These are phyloP conservation scores for Otus sunia DNA, from an alignment of 2,113 vertebrate species.

Conservation along the genomic window DNA sequence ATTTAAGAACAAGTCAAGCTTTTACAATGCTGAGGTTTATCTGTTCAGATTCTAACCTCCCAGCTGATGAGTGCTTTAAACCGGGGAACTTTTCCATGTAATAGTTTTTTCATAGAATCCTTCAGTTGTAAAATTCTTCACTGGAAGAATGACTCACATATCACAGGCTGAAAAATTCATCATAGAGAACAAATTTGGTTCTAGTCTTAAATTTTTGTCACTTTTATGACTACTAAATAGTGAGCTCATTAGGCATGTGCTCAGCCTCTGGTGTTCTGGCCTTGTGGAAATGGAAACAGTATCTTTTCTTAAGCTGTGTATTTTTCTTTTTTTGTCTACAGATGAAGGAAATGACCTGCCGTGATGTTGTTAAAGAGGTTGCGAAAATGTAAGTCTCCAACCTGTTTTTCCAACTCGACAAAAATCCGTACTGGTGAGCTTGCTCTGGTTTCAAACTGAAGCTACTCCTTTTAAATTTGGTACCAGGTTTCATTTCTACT, in stretches of 20 bases:
- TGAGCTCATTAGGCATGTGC: neutral
- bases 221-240: neutral
- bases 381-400: conserved; percentile 93
- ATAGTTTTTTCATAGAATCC: neutral
- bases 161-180: neutral
- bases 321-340: conserved; percentile 54
- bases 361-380: conserved; percentile 96
- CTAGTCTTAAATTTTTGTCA: neutral
- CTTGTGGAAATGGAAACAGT: neutral
- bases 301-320: neutral
- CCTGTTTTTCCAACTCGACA: neutral
- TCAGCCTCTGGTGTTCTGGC: neutral
- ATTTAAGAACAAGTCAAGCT: neutral
- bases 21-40: neutral
- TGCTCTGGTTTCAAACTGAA: neutral
- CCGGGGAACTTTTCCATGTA: neutral
- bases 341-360: conserved; percentile 98
- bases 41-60: neutral
- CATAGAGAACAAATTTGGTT: neutral
- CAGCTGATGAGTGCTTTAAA: neutral
- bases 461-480: neutral
- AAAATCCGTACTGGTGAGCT: neutral
- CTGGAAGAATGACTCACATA: neutral
- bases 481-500: neutral
- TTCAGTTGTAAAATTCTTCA: neutral